Evolutionary conservation across 2,888 invertebrate species (phyloP), one percentile per base, ranked within the genome.

Genomic region (Ophraella communa): DNA sequence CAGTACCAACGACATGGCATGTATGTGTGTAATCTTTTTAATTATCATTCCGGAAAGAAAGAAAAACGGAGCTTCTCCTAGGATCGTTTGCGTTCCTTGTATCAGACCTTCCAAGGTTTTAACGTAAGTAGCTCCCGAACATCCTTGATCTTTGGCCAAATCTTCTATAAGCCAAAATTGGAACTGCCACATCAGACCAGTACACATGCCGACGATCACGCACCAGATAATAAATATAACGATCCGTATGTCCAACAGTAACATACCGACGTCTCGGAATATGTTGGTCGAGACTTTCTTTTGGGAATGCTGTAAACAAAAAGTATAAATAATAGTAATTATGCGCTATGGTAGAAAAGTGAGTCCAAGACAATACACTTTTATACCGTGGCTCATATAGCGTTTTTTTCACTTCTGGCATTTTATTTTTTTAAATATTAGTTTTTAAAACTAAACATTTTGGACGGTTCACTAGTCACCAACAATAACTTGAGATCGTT

Each of bases 21-120:
- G 87, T 0, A 91, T 84, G 76, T 95, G 94, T 0, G 95, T 95
- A 2, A 96, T 83, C 78, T 88, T 89, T 70, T 90, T 89, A 3
- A 95, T 84, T 47, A 95, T 88, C 81, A 86, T 84, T 11, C 92
- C 92, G 20, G 95, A 94, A 3, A 93, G 81, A 78, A 95, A 94
- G 81, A 95, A 91, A 76, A 95, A 92, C 0, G 95, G 95, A 73
- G 95, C 84, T 81, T 95, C 95, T 1, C 95, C 95, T 5, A 49
- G 11, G n/a, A 62, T 57, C 2, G 57, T 57, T 35, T 57, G 47
- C 18, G 33, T 23, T 33, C 45, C 56, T 14, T 56, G 56, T 20
- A 56, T 20, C 14, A 56, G 23, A 20, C 56, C 56, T 20, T 56
- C 45, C 21, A 56, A 39, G 7, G 56, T 56, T 30, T 45, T 56